Evolutionary conservation across 2,888 invertebrate genomes (phyloP), one percentile per base, ranked within the genome.

Genomic region (Anthophora plumipes): DNA sequence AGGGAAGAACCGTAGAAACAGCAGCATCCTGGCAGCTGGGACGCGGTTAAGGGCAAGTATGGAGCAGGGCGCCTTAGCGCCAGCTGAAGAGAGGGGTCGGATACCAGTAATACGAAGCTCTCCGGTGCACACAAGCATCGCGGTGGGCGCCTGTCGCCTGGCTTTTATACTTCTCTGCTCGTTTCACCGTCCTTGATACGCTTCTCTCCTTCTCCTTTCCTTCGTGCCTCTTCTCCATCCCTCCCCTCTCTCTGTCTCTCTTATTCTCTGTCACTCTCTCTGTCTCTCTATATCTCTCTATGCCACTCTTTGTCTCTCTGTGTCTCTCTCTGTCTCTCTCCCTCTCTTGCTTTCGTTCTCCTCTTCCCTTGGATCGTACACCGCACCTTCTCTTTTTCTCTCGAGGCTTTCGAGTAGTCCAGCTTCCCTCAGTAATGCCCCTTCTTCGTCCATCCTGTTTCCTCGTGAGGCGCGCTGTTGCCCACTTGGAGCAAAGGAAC

Each of bases 61-160:
- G 1, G 20, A 68, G 31, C 60, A 82, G 77, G 77, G 79, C 66
- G 72, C 69, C 67, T 78, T 80, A 77, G 85, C 85, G 85, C 85
- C 85, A 61, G 73, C 31, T 57, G 31, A 66, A 72, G 77, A 72
- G 72, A 68, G 80, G 77, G 67, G 48, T 52, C 54, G 57, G 48
- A 31, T 68, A 61, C 77, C 67, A 46, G 82, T 78, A 80, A 85
- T 60, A 68, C 57, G 82, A 80, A 61, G 72, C 71, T 67, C 69
- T 71, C 22, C 39, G 39, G 37, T 71, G 46, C 63, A 68, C 74
- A 72, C 78, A 55, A 46, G 48, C 68, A 60, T 59, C 50, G 64
- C 67, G 76, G 80, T 83, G 82, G 88, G 84, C 86, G 88, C 88
- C 89, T 88, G 86, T 88, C 85, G 85, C 86, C 80, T 68, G 80